Conservation (phyloP, 2,797 vertebrate genomes). For the Spinibarbus caldwelli region DNA sequence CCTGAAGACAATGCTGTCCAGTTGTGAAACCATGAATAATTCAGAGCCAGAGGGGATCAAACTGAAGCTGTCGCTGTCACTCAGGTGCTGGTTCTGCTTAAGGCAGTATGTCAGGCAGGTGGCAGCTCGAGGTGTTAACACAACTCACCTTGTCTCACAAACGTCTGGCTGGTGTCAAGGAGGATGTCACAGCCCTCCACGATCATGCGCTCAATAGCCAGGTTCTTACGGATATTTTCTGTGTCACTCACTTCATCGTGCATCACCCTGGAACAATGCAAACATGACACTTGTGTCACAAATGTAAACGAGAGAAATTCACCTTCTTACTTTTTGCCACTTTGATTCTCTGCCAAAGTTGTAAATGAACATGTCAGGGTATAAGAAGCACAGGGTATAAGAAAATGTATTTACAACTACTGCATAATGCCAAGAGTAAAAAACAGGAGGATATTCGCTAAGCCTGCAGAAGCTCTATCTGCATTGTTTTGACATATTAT, state of each 20-base stretch:
- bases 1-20: conserved; percentile 13
- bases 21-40: conserved; percentile 47
- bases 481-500: neutral
- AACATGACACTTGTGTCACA: conserved; percentile 14
- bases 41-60: conserved; percentile 24
- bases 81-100: conserved; percentile 23
- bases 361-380: neutral
- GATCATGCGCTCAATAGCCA: conserved; percentile 97
- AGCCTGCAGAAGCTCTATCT: neutral
- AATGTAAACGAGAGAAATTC: neutral
- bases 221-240: conserved; percentile 97
- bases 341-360: neutral
- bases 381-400: neutral
- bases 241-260: conserved; percentile 99
- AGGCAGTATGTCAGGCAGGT: conserved; percentile 47
- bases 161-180: conserved; percentile 97
- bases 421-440: neutral
- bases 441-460: neutral
- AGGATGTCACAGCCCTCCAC: conserved; percentile 98
- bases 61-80: neutral
- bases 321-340: neutral
- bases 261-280: conserved; percentile 85
- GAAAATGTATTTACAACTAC: neutral
- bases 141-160: conserved; percentile 94
- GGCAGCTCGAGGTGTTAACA: conserved; percentile 1